These are phyloP conservation scores for Scaptomyza montana DNA, from an alignment of 1,140 invertebrate species.

Conservation along the genomic window DNA sequence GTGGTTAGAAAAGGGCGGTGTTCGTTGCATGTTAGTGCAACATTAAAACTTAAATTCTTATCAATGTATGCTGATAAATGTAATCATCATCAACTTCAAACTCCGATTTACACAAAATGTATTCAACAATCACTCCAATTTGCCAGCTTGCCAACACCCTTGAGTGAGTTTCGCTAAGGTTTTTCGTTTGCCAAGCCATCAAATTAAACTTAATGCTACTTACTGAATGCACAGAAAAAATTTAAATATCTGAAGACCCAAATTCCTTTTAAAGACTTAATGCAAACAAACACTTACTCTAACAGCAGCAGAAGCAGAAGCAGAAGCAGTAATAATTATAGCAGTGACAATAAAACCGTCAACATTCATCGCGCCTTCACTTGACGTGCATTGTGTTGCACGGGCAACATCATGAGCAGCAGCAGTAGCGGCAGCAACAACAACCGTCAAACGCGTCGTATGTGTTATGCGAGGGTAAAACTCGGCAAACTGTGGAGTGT, in stretches of 20 bases:
- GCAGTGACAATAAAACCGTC: slow-evolving; percentile 67
- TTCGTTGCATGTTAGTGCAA: too few relatives aligned
- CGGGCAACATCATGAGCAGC: background rate
- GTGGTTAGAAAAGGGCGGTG: too few relatives aligned
- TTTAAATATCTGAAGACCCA: slow-evolving; percentile 35
- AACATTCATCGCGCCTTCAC: slow-evolving; percentile 65
- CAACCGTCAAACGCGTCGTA: slow-evolving; percentile 45
- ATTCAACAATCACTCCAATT: background rate
- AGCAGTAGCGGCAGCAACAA: slow-evolving; percentile 14
- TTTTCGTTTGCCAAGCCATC: slow-evolving; percentile 44
- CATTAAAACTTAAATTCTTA: too few relatives aligned
- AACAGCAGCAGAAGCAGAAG: slow-evolving; percentile 19
- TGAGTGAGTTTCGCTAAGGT: too few relatives aligned
- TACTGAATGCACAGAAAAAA: slow-evolving; percentile 29
- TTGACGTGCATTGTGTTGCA: slow-evolving; percentile 66
- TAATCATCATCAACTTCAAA: too few relatives aligned
- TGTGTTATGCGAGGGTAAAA: slow-evolving; percentile 57
- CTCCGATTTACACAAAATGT: background rate
- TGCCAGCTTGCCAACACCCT: slow-evolving; percentile 1
- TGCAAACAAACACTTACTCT: slow-evolving; percentile 69
- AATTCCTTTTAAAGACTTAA: slow-evolving; percentile 35
- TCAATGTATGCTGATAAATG: too few relatives aligned
- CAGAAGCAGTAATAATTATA: slow-evolving; percentile 41
- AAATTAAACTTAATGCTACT: slow-evolving; percentile 44
- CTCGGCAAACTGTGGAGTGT: slow-evolving; percentile 15